Evolutionary conservation across 30 jellyfish, hydroid and myxozoan species (phyloP).

Genomic region (Turritopsis rubra): DNA sequence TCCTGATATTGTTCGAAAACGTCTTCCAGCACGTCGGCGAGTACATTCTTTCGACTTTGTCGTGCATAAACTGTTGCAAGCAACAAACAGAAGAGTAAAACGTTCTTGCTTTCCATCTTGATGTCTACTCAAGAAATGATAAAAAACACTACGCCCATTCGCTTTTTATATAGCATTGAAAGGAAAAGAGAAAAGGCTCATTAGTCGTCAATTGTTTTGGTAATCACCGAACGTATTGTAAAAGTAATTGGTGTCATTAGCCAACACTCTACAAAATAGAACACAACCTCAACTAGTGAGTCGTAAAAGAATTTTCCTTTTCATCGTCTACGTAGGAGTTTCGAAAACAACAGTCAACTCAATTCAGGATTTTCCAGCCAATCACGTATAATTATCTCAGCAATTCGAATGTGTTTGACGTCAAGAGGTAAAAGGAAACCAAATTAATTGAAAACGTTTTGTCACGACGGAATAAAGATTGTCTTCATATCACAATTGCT

Average conservation of each 20-base stretch:
- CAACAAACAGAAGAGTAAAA: background rate
- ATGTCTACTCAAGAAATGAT: background rate
- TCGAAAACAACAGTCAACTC: background rate
- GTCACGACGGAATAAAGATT: background rate
- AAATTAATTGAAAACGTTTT: background rate
- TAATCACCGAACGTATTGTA: background rate
- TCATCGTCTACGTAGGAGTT: background rate
- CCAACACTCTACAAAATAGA: background rate
- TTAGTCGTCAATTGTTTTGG: background rate
- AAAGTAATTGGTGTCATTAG: background rate
- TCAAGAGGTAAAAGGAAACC: background rate
- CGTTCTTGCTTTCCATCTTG: background rate
- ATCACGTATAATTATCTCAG: background rate
- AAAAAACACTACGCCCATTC: background rate
- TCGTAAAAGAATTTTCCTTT: background rate
- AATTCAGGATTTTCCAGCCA: background rate
- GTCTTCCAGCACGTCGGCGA: background rate
- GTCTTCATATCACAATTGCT: background rate
- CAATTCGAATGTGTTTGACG: background rate
- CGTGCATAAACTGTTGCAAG: background rate
- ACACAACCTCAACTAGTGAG: background rate
- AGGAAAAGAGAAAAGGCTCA: background rate
- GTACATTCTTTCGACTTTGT: background rate
- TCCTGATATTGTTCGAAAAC: background rate
- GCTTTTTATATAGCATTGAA: background rate